A percentile compares a stretch with the other conserved stretches of the same genome.
phyloP scores from a whole-genome alignment of 1,140 invertebrate species.

The Carposina sasakii region DNA sequence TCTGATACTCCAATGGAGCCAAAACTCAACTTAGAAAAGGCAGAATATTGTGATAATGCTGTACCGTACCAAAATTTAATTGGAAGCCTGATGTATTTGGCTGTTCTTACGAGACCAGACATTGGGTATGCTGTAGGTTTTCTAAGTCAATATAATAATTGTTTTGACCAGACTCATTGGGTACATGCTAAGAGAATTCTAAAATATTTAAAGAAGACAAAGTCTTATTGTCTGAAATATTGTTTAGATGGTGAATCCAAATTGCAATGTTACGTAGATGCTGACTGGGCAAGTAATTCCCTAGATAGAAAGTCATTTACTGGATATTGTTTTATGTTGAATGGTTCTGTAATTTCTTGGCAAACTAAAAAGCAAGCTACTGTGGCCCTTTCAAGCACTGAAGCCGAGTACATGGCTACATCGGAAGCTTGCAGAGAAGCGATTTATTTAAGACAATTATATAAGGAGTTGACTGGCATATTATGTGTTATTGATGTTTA shows the following conservation, averaged over 20 bases:
- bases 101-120: slow-evolving; percentile 61
- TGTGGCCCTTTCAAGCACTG: slow-evolving; percentile 16
- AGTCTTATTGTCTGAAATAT: slow-evolving; percentile 22
- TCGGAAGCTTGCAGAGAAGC: slow-evolving; percentile 7
- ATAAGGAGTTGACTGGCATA: not conserved
- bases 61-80: slow-evolving; percentile 25
- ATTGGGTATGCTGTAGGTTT: slow-evolving; percentile 58
- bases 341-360: slow-evolving; percentile 34
- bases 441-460: slow-evolving; percentile 3
- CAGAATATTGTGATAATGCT: slow-evolving; percentile 13
- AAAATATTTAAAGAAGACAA: slow-evolving; percentile 55
- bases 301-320: slow-evolving; percentile 51
- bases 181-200: slow-evolving; percentile 55
- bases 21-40: slow-evolving; percentile 29
- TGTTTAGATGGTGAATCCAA: slow-evolving; percentile 6
- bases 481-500: not conserved
- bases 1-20: slow-evolving; percentile 34
- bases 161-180: slow-evolving; percentile 47
- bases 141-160: slow-evolving; percentile 60
- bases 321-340: slow-evolving; percentile 41
- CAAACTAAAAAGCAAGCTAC: slow-evolving; percentile 18
- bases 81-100: slow-evolving; percentile 54
- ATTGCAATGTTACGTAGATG: slow-evolving; percentile 44
- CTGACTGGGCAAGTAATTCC: slow-evolving; percentile 49
- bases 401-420: not conserved